Evolutionary conservation across 1,140 invertebrate genomes (phyloP).

Genomic region (Diorhabda carinulata): DNA sequence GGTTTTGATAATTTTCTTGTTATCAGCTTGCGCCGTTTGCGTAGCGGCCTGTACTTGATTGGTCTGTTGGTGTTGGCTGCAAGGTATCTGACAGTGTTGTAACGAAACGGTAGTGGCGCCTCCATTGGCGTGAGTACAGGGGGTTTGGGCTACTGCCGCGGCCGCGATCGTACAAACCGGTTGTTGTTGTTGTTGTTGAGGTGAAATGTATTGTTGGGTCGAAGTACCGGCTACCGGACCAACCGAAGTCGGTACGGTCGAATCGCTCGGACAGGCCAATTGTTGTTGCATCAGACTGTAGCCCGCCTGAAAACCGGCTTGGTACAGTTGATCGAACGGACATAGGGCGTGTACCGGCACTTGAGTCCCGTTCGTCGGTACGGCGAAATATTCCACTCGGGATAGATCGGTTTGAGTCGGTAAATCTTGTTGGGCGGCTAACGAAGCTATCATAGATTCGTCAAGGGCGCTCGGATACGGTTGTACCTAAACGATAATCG

Average conservation of each 20-base stretch:
- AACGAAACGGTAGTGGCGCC: constrained; percentile 13
- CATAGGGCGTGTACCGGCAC: constrained; percentile 46
- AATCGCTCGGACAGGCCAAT: constrained; percentile 35
- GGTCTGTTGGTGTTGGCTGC: constrained; percentile 40
- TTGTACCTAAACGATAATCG: constrained; percentile 29
- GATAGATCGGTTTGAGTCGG: constrained; percentile 33
- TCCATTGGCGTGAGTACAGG: constrained; percentile 29
- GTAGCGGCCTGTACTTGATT: constrained; percentile 48
- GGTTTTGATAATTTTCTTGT: constrained; percentile 38
- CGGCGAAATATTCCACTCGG: constrained; percentile 53
- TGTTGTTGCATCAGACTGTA: constrained; percentile 45
- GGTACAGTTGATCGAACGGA: constrained; percentile 43
- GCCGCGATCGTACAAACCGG: constrained; percentile 17
- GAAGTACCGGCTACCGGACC: constrained; percentile 27
- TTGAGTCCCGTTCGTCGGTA: constrained; percentile 46
- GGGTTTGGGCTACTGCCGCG: constrained; percentile 18
- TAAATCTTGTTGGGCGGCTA: constrained; percentile 38
- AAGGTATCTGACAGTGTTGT: constrained; percentile 36
- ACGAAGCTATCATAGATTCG: constrained; percentile 43
- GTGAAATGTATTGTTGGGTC: constrained; percentile 29
- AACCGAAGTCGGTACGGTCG: constrained; percentile 32
- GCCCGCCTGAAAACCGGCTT: constrained; percentile 50
- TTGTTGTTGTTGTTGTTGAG: constrained; percentile 17
- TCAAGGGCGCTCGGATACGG: constrained; percentile 42
- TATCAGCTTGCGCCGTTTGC: constrained; percentile 43